These are phyloP conservation scores for Antheraea pernyi DNA, from an alignment of 1,140 invertebrate genomes.

Conservation along the genomic window DNA sequence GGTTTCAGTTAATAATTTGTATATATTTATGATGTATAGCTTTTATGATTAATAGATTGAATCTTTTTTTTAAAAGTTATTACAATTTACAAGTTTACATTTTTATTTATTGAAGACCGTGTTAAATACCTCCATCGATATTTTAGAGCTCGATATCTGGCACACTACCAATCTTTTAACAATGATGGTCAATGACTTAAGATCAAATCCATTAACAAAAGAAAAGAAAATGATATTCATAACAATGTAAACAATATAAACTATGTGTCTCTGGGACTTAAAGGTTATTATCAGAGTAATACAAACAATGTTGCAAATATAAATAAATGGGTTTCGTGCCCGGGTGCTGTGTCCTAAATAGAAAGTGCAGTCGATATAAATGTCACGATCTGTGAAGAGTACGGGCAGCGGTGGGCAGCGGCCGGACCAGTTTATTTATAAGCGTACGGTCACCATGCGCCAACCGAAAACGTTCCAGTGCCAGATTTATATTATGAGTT, in stretches of 20 bases:
- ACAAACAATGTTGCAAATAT: not conserved
- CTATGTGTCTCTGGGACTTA: not conserved
- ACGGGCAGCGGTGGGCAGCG: conserved; percentile 32
- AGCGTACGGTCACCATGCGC: conserved; percentile 34
- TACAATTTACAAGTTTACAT: too few relatives aligned
- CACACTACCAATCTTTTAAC: too few relatives aligned
- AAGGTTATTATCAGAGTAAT: not conserved
- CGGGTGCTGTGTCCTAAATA: conserved; percentile 52
- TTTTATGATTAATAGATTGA: not conserved
- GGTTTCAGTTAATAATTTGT: not conserved
- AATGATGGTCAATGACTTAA: too few relatives aligned
- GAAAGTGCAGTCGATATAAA: conserved; percentile 64
- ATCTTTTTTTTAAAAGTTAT: too few relatives aligned
- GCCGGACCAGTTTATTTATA: conserved; percentile 56
- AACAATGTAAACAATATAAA: too few relatives aligned
- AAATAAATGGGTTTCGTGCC: conserved; percentile 12
- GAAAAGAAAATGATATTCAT: too few relatives aligned
- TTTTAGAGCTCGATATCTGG: too few relatives aligned
- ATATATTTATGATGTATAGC: not conserved
- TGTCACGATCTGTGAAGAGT: conserved; percentile 43
- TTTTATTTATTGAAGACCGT: too few relatives aligned
- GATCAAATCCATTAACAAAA: too few relatives aligned
- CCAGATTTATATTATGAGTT: conserved; percentile 43
- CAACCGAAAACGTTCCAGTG: conserved; percentile 39
- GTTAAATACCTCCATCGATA: too few relatives aligned